Percentiles rank a stretch among this genome's conserved stretches.
Conservation (phyloP, 1,140 invertebrate genomes). For the Zophobas morio region DNA sequence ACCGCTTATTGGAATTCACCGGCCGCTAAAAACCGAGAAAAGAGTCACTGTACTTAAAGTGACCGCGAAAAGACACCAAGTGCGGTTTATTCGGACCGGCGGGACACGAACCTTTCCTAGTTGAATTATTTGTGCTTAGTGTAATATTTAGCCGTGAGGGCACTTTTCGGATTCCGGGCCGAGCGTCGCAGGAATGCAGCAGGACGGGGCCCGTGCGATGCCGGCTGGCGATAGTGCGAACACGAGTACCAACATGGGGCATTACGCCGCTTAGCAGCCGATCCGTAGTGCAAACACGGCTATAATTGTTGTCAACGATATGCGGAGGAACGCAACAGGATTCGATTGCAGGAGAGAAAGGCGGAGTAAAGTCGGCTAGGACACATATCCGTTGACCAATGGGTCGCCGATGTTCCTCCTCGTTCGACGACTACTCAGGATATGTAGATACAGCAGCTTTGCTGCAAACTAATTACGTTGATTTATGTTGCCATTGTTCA, state of each 20-base stretch:
- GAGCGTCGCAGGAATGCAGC: background rate
- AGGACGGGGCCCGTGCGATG: conserved; percentile 13
- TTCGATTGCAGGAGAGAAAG: conserved; percentile 64
- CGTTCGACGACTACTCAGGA: conserved; percentile 60
- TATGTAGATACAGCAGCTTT: conserved; percentile 67
- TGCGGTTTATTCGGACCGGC: too few species aligned
- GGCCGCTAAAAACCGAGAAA: too few species aligned
- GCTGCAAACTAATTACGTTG: conserved; percentile 77
- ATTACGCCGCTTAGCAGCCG: conserved; percentile 40
- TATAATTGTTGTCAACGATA: conserved; percentile 40
- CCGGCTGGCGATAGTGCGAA: conserved; percentile 36
- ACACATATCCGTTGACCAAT: conserved; percentile 65
- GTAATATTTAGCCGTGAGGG: too few species aligned
- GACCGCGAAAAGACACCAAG: too few species aligned
- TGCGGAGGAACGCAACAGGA: conserved; percentile 51
- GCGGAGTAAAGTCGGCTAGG: conserved; percentile 64
- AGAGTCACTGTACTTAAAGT: too few species aligned
- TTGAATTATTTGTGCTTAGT: too few species aligned
- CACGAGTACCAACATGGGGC: conserved; percentile 41
- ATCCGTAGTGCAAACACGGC: conserved; percentile 42
- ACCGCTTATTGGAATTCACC: too few species aligned
- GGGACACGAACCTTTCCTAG: too few species aligned
- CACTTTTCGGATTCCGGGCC: background rate
- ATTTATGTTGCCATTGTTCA: conserved; percentile 79
- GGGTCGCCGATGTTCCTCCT: conserved; percentile 60